These are phyloP conservation scores for Crossocerus cetratus DNA, from an alignment of 2,888 invertebrate species.

Conservation along the genomic window DNA sequence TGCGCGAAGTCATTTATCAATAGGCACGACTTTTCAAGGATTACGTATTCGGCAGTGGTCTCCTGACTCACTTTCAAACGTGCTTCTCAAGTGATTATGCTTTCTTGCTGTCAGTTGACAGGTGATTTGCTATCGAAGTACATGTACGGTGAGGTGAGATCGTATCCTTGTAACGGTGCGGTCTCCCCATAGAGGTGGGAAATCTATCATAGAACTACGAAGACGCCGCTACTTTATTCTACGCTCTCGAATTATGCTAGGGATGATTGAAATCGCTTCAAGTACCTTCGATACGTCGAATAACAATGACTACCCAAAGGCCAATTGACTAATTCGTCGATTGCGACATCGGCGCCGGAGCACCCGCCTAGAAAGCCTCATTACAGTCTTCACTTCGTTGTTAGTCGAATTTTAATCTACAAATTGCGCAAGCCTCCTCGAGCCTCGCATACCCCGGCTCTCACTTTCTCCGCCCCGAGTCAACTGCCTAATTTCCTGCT, in stretches of 20 bases:
- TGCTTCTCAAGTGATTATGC: background rate
- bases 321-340: no score
- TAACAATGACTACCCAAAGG: no score
- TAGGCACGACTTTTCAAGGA: background rate
- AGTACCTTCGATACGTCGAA: no score
- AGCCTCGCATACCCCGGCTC: background rate
- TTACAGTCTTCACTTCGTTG: background rate
- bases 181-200: background rate
- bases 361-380: slow-evolving; percentile 11
- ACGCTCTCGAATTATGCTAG: background rate
- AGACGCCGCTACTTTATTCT: background rate
- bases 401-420: slow-evolving; percentile 11
- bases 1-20: background rate
- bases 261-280: no score
- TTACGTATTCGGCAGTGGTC: background rate
- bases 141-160: background rate
- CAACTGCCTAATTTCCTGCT: background rate
- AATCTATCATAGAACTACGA: background rate
- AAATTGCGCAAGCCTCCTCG: slow-evolving; percentile 10
- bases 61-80: background rate
- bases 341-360: background rate
- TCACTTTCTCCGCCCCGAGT: slow-evolving; percentile 5
- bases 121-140: background rate
- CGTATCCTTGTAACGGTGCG: background rate
- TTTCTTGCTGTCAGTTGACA: background rate